Evolutionary conservation across 1,140 invertebrate genomes (phyloP).

Genomic region (Brachionus plicatilis): DNA sequence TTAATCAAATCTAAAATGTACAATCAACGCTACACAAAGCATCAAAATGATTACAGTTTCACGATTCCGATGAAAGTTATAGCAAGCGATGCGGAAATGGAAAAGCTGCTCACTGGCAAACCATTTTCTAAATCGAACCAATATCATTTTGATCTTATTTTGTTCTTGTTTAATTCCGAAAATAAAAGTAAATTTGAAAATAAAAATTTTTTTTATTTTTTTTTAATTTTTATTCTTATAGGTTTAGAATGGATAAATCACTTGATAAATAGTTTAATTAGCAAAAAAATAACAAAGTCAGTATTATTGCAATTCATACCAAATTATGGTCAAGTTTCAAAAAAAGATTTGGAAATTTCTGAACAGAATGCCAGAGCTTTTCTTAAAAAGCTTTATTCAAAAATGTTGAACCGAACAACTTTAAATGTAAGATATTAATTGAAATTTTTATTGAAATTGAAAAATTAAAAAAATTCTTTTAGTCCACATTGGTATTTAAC

Average conservation of each 20-base stretch:
- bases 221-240: background rate
- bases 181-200: background rate
- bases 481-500: background rate
- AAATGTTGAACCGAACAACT: conserved; percentile 17
- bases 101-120: background rate
- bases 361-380: conserved; percentile 22
- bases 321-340: background rate
- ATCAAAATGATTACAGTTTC: conserved; percentile 25
- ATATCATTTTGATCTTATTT: conserved; percentile 29
- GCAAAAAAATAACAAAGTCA: conserved; percentile 34
- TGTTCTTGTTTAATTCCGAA: background rate
- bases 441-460: no score
- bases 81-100: background rate
- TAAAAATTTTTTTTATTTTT: background rate
- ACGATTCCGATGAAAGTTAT: conserved; percentile 26
- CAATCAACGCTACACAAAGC: conserved; percentile 3
- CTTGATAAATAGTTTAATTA: background rate
- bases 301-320: background rate
- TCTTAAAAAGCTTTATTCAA: conserved; percentile 33
- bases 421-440: background rate
- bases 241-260: background rate
- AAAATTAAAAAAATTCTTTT: background rate
- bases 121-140: background rate
- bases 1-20: conserved; percentile 2
- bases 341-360: background rate